Conservation (phyloP, 2,888 invertebrate genomes). For the Dexiosoma caninum region DNA sequence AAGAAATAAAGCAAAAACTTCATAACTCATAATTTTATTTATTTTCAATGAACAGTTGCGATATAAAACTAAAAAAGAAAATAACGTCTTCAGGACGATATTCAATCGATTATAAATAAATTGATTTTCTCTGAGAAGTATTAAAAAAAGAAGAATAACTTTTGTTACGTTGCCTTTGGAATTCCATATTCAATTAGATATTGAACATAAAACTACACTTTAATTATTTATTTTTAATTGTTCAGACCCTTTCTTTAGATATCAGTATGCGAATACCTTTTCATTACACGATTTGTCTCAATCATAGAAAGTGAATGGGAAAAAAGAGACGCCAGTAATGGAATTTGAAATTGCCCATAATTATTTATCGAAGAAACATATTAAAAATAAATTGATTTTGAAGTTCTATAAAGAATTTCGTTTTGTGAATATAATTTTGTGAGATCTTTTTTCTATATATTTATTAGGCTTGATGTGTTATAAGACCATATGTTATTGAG, state of each 20-base stretch:
- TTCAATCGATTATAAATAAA: conserved; percentile 19
- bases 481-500: no score
- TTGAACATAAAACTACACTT: conserved; percentile 2
- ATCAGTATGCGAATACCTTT: no score
- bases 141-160: conserved; percentile 23
- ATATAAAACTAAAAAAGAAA: conserved; percentile 37
- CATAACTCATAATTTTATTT: conserved; percentile 40
- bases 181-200: conserved; percentile 13
- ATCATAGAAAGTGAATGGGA: no score
- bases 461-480: no score
- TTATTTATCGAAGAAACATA: no score
- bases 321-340: no score
- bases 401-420: no score
- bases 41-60: conserved; percentile 21
- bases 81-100: conserved; percentile 4
- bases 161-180: conserved; percentile 8
- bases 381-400: no score
- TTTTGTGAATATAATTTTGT: no score
- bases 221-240: background rate
- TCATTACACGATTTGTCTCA: no score
- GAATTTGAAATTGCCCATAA: no score
- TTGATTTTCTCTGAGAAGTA: background rate
- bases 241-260: background rate
- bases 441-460: no score
- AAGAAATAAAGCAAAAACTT: conserved; percentile 26